phyloP scores from a whole-genome alignment of 1,140 invertebrate species.

The Drosophila ananassae region DNA sequence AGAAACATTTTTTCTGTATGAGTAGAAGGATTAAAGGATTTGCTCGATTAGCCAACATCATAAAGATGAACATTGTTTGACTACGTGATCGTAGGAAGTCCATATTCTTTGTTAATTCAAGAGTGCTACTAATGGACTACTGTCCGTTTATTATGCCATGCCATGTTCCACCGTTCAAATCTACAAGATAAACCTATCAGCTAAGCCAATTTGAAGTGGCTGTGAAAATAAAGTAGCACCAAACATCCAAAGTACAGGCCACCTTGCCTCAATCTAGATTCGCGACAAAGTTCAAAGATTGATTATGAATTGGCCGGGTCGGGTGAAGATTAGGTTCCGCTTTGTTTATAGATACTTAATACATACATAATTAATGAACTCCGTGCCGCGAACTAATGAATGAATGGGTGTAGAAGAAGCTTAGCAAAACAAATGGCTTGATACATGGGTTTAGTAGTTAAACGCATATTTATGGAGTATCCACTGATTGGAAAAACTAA shows the following conservation, averaged over 20 bases:
- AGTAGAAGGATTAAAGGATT: not conserved
- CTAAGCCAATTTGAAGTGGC: slow-evolving; percentile 45
- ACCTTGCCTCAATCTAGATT: slow-evolving; percentile 23
- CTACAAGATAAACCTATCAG: slow-evolving; percentile 57
- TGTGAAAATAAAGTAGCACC: slow-evolving; percentile 38
- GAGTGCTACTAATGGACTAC: slow-evolving; percentile 9
- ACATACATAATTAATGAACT: slow-evolving; percentile 48
- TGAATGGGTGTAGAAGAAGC: slow-evolving; percentile 28
- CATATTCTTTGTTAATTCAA: not conserved
- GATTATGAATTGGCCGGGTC: slow-evolving; percentile 8
- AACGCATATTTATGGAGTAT: not conserved
- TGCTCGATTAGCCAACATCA: not conserved
- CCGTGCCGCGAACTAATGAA: slow-evolving; percentile 30
- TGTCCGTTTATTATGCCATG: slow-evolving; percentile 37
- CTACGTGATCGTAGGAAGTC: slow-evolving; percentile 14
- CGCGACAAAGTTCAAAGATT: slow-evolving; percentile 45
- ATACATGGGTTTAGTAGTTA: slow-evolving; percentile 7
- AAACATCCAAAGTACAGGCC: slow-evolving; percentile 55
- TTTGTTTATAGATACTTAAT: slow-evolving; percentile 14
- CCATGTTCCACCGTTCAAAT: slow-evolving; percentile 36
- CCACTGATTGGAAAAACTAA: not conserved
- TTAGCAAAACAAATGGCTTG: slow-evolving; percentile 56
- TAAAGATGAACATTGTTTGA: slow-evolving; percentile 2
- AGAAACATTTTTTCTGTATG: slow-evolving; percentile 89
- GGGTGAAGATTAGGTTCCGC: slow-evolving; percentile 15